Percentiles rank a stretch among this genome's conserved stretches.
Evolutionary conservation across 2,113 vertebrate genomes (phyloP).

Genomic region (Neolamprologus brichardi): DNA sequence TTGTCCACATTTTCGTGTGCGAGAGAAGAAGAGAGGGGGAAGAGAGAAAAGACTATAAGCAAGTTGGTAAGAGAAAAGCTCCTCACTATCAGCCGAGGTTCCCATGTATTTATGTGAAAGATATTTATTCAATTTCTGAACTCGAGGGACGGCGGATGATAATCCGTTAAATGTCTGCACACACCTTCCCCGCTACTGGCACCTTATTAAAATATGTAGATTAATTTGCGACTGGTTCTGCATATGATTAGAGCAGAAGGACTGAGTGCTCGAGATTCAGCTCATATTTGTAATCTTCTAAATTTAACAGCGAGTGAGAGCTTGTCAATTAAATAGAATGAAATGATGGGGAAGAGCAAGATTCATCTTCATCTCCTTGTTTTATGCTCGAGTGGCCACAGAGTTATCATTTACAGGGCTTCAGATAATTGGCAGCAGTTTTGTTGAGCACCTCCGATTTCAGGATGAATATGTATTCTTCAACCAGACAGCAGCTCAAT

Average conservation of each 20-base stretch:
- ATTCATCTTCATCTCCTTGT: slow-evolving; percentile 98
- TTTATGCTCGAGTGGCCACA: slow-evolving; percentile 87
- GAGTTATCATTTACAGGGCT: slow-evolving; percentile 90
- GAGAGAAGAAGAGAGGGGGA: neutral
- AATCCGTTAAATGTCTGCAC: slow-evolving; percentile 75
- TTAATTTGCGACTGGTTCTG: slow-evolving; percentile 89
- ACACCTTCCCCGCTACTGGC: slow-evolving; percentile 63
- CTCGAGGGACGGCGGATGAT: slow-evolving; percentile 62
- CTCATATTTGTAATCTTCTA: slow-evolving; percentile 95
- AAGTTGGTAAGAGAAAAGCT: slow-evolving; percentile 44
- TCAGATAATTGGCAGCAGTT: slow-evolving; percentile 90
- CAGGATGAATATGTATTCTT: slow-evolving; percentile 81
- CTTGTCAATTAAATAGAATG: slow-evolving; percentile 97
- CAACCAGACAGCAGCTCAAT: slow-evolving; percentile 60
- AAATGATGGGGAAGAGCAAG: slow-evolving; percentile 96
- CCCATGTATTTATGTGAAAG: slow-evolving; percentile 60
- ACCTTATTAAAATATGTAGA: slow-evolving; percentile 92
- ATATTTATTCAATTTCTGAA: slow-evolving; percentile 78
- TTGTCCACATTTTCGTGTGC: slow-evolving; percentile 13
- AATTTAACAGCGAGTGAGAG: slow-evolving; percentile 88
- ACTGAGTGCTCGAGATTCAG: slow-evolving; percentile 84
- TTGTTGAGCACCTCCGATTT: slow-evolving; percentile 78
- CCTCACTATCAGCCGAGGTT: slow-evolving; percentile 40
- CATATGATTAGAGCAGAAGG: slow-evolving; percentile 81
- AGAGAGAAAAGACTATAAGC: neutral